Percentiles rank a stretch among this genome's conserved stretches.
phyloP scores from a whole-genome alignment of 2,797 vertebrate species.

The Muscicapa comitata region DNA sequence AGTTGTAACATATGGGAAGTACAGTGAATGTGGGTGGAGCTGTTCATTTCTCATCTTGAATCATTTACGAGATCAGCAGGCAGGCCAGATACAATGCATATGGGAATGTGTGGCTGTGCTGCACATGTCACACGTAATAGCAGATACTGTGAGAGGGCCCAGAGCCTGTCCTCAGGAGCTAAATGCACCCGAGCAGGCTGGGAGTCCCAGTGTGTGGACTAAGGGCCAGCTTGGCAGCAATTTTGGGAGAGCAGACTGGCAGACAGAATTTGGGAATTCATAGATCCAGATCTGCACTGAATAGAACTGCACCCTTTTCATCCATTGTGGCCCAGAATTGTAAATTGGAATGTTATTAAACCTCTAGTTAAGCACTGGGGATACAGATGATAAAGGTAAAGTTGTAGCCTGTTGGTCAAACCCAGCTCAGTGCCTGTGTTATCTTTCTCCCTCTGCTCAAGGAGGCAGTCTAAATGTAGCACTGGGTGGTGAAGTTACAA shows the following conservation, averaged over 20 bases:
- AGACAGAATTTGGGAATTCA: conserved; percentile 42
- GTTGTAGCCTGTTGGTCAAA: neutral
- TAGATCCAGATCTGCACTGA: neutral
- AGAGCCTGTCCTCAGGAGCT: conserved; percentile 51
- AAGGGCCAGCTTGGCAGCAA: conserved; percentile 52
- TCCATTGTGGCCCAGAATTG: neutral
- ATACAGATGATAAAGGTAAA: neutral
- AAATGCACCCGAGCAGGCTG: neutral
- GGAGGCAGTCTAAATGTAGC: neutral
- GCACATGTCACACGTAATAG: conserved; percentile 69
- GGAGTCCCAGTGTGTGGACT: neutral
- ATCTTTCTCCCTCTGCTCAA: neutral
- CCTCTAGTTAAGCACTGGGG: neutral
- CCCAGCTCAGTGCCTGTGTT: neutral
- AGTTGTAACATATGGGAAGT: conserved; percentile 71
- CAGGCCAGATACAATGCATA: conserved; percentile 71
- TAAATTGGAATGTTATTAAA: neutral
- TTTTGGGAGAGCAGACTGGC: conserved; percentile 41
- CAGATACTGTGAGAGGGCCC: conserved; percentile 56
- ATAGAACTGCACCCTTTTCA: neutral
- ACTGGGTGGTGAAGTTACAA: neutral
- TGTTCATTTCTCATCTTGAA: conserved; percentile 71
- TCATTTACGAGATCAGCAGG: conserved; percentile 69
- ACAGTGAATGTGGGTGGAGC: conserved; percentile 69
- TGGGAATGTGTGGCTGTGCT: conserved; percentile 71